Percentiles rank a stretch among this genome's conserved stretches.
These are phyloP conservation scores for Spilogale gracilis DNA, from an alignment of 2,113 vertebrate genomes.

Conservation along the genomic window DNA sequence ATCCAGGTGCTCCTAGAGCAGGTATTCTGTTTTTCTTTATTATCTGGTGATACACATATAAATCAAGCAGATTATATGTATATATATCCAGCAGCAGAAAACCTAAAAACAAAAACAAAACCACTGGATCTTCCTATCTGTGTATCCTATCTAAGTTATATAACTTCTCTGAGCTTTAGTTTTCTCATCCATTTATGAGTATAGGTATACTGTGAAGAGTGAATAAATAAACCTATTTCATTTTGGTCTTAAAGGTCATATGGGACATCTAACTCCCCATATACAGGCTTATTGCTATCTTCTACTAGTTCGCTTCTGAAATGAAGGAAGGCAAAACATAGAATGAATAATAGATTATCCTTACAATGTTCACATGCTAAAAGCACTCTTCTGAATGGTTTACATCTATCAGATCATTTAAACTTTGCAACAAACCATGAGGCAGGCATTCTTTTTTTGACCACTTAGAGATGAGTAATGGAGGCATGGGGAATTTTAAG, in stretches of 20 bases:
- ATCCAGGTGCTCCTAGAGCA: background rate
- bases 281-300: background rate
- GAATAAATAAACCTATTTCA: background rate
- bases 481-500: background rate
- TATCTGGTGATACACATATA: background rate
- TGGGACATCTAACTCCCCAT: background rate
- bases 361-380: background rate
- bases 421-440: background rate
- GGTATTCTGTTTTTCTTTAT: background rate
- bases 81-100: background rate
- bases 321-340: background rate
- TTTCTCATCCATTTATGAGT: background rate
- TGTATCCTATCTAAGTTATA: background rate
- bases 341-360: background rate
- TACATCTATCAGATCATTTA: background rate
- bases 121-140: background rate
- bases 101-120: background rate
- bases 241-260: background rate
- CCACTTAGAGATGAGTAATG: background rate
- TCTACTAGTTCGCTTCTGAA: background rate
- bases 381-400: background rate
- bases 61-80: background rate
- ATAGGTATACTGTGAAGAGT: background rate
- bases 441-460: background rate
- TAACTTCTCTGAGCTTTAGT: background rate